These are phyloP conservation scores for Alca torda DNA, from an alignment of 2,797 vertebrate species.

Conservation along the genomic window DNA sequence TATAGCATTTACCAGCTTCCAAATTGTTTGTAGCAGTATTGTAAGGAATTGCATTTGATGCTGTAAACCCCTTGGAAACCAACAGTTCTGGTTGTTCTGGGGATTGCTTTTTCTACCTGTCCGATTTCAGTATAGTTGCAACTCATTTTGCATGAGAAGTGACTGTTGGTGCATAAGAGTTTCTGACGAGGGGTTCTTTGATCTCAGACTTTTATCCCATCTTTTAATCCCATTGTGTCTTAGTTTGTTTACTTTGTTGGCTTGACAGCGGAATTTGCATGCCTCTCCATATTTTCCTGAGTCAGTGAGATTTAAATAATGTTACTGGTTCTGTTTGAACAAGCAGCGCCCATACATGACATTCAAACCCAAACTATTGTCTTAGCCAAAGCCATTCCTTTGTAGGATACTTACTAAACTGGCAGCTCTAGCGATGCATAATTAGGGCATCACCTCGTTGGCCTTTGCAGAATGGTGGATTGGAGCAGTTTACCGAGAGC, in stretches of 20 bases:
- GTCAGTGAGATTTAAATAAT: neutral
- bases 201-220: constrained; percentile 26
- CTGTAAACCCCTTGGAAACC: constrained; percentile 17
- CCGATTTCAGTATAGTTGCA: constrained; percentile 18
- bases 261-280: constrained; percentile 27
- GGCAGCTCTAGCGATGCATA: neutral
- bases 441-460: neutral
- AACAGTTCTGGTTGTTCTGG: neutral
- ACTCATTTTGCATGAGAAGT: constrained; percentile 31
- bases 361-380: neutral
- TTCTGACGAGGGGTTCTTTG: constrained; percentile 9
- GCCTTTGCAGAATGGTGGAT: neutral
- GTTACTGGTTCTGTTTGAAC: neutral
- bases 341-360: neutral
- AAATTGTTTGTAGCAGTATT: neutral
- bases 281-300: neutral
- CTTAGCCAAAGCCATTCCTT: neutral
- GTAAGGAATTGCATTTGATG: neutral
- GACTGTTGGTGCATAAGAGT: neutral
- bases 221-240: constrained; percentile 31
- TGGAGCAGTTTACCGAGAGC: neutral
- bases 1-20: neutral
- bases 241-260: constrained; percentile 29
- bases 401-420: neutral
- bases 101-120: constrained; percentile 27